Evolutionary conservation across 2,113 vertebrate species (phyloP).

Genomic region (Mustela nigripes): DNA sequence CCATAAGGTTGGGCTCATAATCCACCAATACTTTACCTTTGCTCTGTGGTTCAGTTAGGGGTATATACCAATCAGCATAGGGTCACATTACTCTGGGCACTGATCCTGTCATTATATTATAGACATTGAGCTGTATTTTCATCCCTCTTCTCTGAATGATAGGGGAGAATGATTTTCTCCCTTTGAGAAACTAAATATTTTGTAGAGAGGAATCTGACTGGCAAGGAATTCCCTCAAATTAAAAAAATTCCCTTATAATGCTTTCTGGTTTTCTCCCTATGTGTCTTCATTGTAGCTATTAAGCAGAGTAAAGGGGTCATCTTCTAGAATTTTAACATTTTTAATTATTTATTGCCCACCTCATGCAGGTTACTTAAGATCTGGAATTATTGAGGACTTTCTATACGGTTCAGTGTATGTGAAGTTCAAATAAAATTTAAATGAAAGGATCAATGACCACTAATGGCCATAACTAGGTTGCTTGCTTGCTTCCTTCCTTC

Average conservation of each 20-base stretch:
- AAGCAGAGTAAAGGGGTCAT: background rate
- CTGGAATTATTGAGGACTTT: background rate
- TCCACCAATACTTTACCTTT: background rate
- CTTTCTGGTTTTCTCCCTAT: background rate
- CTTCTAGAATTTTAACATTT: background rate
- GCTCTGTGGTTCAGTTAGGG: background rate
- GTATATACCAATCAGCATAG: background rate
- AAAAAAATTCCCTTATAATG: background rate
- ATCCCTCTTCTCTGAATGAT: background rate
- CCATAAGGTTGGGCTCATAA: background rate
- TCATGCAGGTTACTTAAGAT: background rate
- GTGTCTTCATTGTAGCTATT: background rate
- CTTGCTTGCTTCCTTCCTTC: background rate
- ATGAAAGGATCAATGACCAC: background rate
- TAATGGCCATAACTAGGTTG: background rate
- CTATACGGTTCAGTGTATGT: background rate
- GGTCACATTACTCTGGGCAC: background rate
- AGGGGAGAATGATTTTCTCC: background rate
- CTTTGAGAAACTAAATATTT: background rate
- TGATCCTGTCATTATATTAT: background rate
- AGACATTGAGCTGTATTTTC: background rate
- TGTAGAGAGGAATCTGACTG: background rate
- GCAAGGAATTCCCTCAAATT: background rate
- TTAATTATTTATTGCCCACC: background rate
- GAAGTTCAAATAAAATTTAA: slow-evolving; percentile 45